Percentiles rank a stretch among this genome's conserved stretches.
These are phyloP conservation scores for Microctonus brassicae DNA, from an alignment of 2,888 invertebrate genomes.

Conservation along the genomic window DNA sequence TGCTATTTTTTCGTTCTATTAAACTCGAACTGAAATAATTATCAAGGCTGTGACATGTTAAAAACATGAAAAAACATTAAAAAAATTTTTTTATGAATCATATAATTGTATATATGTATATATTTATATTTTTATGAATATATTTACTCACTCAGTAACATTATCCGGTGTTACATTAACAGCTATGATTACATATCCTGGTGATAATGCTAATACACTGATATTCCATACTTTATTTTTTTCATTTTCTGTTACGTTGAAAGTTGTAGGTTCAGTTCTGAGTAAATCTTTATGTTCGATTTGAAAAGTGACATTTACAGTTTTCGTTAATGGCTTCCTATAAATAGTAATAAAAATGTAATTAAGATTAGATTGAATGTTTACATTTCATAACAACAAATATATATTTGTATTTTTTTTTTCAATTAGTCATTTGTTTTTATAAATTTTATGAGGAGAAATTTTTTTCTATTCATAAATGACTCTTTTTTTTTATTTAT, in stretches of 20 bases:
- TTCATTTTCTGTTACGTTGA: conserved; percentile 68
- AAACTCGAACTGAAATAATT: neutral
- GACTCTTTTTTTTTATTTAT: too few species aligned
- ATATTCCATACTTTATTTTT: conserved; percentile 69
- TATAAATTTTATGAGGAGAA: neutral
- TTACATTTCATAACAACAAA: too few species aligned
- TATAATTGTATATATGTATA: too few species aligned
- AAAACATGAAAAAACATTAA: too few species aligned
- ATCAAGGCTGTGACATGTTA: conserved; percentile 18
- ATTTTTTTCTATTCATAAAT: too few species aligned
- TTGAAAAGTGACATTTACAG: conserved; percentile 72
- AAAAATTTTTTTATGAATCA: too few species aligned
- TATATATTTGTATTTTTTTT: too few species aligned
- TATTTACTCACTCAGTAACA: conserved; percentile 69
- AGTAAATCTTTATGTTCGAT: conserved; percentile 78
- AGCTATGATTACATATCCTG: conserved; percentile 78
- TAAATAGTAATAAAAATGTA: too few species aligned
- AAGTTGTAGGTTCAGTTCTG: conserved; percentile 71
- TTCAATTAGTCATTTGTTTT: neutral
- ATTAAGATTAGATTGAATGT: conserved; percentile 4
- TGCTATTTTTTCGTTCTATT: neutral
- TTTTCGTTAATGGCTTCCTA: conserved; percentile 68
- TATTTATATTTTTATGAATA: neutral
- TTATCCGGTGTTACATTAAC: conserved; percentile 74
- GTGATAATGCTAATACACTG: conserved; percentile 74